Evolutionary conservation across 2,888 invertebrate genomes (phyloP).

Genomic region (Apoda limacodes): DNA sequence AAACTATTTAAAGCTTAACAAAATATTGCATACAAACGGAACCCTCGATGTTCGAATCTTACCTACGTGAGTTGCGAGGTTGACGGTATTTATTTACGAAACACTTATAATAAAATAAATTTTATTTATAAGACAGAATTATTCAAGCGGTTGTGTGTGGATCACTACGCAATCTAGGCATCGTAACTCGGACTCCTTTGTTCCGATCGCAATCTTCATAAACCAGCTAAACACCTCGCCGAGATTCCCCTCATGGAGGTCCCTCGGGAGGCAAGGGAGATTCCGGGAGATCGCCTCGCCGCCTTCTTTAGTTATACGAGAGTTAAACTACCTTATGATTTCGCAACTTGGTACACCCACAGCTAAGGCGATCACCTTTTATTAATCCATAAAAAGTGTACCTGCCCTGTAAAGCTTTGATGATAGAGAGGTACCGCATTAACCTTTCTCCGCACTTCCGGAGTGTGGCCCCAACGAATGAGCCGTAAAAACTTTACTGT

Average conservation of each 20-base stretch:
- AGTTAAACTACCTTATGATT: slow-evolving; percentile 55
- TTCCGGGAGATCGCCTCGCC: slow-evolving; percentile 11
- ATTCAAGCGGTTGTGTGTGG: not conserved
- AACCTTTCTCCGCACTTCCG: too few relatives aligned
- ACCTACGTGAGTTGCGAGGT: too few relatives aligned
- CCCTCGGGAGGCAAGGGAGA: slow-evolving; percentile 19
- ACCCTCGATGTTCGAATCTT: too few relatives aligned
- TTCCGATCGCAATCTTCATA: slow-evolving; percentile 67
- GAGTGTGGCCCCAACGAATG: too few relatives aligned
- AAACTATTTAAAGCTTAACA: too few relatives aligned
- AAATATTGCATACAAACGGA: too few relatives aligned
- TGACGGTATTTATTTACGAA: too few relatives aligned
- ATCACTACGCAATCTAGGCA: slow-evolving; percentile 32
- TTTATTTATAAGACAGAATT: too few relatives aligned
- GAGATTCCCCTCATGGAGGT: slow-evolving; percentile 42
- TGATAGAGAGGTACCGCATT: too few relatives aligned
- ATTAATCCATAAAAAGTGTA: slow-evolving; percentile 44
- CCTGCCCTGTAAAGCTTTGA: slow-evolving; percentile 22
- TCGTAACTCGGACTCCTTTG: slow-evolving; percentile 59
- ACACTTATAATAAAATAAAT: too few relatives aligned
- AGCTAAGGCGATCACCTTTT: slow-evolving; percentile 34
- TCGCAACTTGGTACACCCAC: slow-evolving; percentile 33
- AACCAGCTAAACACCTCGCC: slow-evolving; percentile 65
- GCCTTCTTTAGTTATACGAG: slow-evolving; percentile 35
- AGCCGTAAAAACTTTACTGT: too few relatives aligned